A percentile compares a stretch with the other conserved stretches of the same genome.
Evolutionary conservation across 2,113 vertebrate genomes (phyloP).

Genomic region (Columba livia): DNA sequence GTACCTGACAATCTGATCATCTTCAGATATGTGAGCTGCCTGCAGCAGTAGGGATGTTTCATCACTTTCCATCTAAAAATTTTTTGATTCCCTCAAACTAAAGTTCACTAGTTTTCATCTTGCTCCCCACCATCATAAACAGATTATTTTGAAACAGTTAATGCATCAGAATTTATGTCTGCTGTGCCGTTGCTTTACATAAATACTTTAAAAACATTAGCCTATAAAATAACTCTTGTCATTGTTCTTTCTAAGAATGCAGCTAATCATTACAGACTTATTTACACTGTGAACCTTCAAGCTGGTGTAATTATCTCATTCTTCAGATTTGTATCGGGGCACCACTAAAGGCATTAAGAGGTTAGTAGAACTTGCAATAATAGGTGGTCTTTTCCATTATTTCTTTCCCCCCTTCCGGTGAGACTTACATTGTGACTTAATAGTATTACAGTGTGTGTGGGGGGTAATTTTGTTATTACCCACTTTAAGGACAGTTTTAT

Average conservation of each 20-base stretch:
- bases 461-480: not conserved
- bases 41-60: not conserved
- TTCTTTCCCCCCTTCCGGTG: not conserved
- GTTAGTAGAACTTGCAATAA: not conserved
- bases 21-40: not conserved
- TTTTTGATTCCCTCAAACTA: not conserved
- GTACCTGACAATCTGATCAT: not conserved
- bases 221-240: not conserved
- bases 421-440: not conserved
- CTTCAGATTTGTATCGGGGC: not conserved
- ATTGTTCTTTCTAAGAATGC: slow-evolving; percentile 4
- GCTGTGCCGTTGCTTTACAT: not conserved
- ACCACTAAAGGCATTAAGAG: not conserved
- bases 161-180: not conserved
- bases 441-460: not conserved
- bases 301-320: slow-evolving; percentile 11
- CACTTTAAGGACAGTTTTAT: not conserved
- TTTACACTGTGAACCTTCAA: slow-evolving; percentile 3
- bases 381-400: not conserved
- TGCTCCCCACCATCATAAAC: not conserved
- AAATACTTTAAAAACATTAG: not conserved
- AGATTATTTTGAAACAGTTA: not conserved
- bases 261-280: slow-evolving; percentile 46
- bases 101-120: not conserved
- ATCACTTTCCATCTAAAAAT: not conserved